Conservation (phyloP, 2,797 vertebrate species). For the Cephalopachus bancanus region DNA sequence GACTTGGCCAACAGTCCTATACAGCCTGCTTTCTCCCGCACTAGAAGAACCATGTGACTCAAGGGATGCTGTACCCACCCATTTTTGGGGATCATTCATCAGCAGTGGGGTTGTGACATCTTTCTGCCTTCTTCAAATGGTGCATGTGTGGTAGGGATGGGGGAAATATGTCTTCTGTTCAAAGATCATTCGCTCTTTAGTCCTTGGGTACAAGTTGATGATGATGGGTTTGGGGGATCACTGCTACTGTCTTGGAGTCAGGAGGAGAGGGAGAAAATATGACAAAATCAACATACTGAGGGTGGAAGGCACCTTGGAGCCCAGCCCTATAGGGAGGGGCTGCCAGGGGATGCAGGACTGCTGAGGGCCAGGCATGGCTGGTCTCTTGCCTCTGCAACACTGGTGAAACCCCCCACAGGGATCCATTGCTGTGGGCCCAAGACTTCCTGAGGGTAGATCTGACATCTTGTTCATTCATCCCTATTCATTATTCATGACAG, state of each 20-base stretch:
- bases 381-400: neutral
- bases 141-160: neutral
- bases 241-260: neutral
- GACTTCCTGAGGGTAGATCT: neutral
- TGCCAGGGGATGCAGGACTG: neutral
- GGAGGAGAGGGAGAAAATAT: neutral
- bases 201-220: neutral
- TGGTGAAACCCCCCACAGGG: neutral
- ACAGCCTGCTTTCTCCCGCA: neutral
- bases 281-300: too few relatives aligned
- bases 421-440: neutral
- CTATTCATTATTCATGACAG: neutral
- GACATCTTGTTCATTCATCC: neutral
- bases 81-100: neutral
- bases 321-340: fast-evolving
- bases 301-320: neutral
- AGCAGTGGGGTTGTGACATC: too few relatives aligned
- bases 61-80: neutral
- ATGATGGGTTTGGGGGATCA: neutral
- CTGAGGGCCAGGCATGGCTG: neutral
- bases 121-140: neutral
- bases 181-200: neutral
- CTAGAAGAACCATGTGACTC: neutral
- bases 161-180: neutral
- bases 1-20: neutral